Base-by-base conservation (phyloP, 2,113 vertebrate genomes). In the Buteo buteo region DNA sequence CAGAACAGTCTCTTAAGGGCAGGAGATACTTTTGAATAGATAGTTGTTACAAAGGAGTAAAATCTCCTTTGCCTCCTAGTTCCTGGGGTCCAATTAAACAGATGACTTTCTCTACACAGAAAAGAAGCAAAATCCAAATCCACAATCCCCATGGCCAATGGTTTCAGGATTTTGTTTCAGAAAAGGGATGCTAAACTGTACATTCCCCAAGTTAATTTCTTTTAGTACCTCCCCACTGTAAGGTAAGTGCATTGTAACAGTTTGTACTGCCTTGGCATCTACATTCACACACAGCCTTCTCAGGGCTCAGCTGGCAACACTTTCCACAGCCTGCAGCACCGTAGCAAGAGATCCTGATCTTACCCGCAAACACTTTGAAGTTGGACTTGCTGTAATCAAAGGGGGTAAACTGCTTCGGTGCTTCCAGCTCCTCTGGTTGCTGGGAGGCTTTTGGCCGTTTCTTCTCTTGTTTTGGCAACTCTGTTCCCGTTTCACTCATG, bases 381-480 rank as follows among this genome's bases (percentile, higher is more conserved):
- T 99, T 98, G 11, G 99, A 98, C 93, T 99, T 98, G 97, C 98
- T 99, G 98, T 99, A 99, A 98, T 99, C 99, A 7, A 98, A 99
- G 10, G 99, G 99, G 19, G 98, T 98, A 50, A 99, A 99, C 24
- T 98, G 94, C 34, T 96, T 93, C 0, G 97, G 49, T 3, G 90
- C 36, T 14, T 97, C 97, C 6, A 94, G 88, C 52, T 97, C 96
- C 52, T 96, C 95, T 3, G 97, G 57, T 47, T 98, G 98, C 94
- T 98, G 98, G 29, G 95, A 65, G 15, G 74, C 66, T 96, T 98
- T 99, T 70, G 97, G 93, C 34, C 97, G 90, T 92, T 99, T 99
- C 91, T 98, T 99, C 52, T 97, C 98, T 6, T 96, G 98, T 77
- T 98, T 98, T 81, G 98, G 97, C 26, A 98, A 97, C 45, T 95